phyloP scores from a whole-genome alignment of 1,140 invertebrate species.

The Lucilia sericata region DNA sequence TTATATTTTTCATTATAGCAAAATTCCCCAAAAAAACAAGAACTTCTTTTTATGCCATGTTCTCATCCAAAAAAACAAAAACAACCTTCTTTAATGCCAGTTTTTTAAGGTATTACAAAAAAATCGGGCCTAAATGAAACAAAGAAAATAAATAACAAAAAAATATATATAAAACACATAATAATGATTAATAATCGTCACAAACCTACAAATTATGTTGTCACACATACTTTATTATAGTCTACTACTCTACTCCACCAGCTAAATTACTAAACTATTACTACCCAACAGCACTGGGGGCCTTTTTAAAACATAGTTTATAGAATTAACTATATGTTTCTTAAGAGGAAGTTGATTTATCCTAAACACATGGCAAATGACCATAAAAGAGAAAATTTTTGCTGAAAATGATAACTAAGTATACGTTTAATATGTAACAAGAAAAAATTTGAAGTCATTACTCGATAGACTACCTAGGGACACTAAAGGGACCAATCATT shows the following conservation, averaged over 20 bases:
- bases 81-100: background rate
- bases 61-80: background rate
- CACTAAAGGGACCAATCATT: too few relatives aligned
- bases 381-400: too few relatives aligned
- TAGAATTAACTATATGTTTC: too few relatives aligned
- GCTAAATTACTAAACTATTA: background rate
- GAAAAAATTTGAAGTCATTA: too few relatives aligned
- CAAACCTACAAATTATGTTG: slow-evolving; percentile 16
- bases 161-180: background rate
- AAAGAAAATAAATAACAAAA: background rate
- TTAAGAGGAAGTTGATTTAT: too few relatives aligned
- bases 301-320: too few relatives aligned
- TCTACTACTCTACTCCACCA: background rate
- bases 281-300: too few relatives aligned
- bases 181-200: slow-evolving; percentile 12
- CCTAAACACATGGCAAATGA: too few relatives aligned
- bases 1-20: background rate
- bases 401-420: too few relatives aligned
- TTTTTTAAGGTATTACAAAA: background rate
- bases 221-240: slow-evolving; percentile 12
- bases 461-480: too few relatives aligned
- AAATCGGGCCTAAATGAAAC: background rate
- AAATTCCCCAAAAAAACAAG: background rate
- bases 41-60: background rate
- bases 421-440: too few relatives aligned